A percentile compares a stretch with the other conserved stretches of the same genome.
These are phyloP conservation scores for Sebastes hubbsi DNA, from an alignment of 2,797 vertebrate species.

Conservation along the genomic window DNA sequence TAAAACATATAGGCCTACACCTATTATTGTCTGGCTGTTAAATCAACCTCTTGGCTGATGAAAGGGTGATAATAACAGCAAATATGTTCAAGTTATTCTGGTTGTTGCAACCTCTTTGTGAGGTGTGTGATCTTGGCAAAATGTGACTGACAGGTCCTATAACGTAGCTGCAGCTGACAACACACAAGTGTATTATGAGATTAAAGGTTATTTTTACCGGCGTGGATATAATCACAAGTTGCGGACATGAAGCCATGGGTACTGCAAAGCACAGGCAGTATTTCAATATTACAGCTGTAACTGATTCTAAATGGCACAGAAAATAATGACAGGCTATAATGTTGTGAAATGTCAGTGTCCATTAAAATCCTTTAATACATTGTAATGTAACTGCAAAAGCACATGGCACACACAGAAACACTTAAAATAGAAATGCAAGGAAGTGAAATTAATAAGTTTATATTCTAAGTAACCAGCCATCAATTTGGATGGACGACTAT, in stretches of 20 bases:
- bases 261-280: conserved; percentile 16
- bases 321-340: not conserved
- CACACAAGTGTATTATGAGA: conserved; percentile 79
- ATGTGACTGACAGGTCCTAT: conserved; percentile 55
- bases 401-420: not conserved
- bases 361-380: not conserved
- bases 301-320: not conserved
- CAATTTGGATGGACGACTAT: not conserved
- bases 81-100: conserved; percentile 13
- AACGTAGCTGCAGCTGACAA: conserved; percentile 66
- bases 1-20: not conserved
- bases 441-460: not conserved
- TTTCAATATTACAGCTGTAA: conserved; percentile 12
- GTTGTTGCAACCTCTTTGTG: conserved; percentile 27
- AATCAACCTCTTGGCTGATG: not conserved
- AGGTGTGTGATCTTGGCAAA: conserved; percentile 50
- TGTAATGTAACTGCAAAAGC: not conserved
- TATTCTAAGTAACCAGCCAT: not conserved
- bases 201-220: conserved; percentile 83
- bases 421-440: not conserved
- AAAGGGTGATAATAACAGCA: conserved; percentile 1
- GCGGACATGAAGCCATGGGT: conserved; percentile 62
- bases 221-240: conserved; percentile 74
- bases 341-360: not conserved
- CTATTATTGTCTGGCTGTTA: not conserved